Percentiles rank a stretch among this genome's conserved stretches.
phyloP scores from a whole-genome alignment of 2,797 vertebrate genomes.

The Sebastes aleutianus region DNA sequence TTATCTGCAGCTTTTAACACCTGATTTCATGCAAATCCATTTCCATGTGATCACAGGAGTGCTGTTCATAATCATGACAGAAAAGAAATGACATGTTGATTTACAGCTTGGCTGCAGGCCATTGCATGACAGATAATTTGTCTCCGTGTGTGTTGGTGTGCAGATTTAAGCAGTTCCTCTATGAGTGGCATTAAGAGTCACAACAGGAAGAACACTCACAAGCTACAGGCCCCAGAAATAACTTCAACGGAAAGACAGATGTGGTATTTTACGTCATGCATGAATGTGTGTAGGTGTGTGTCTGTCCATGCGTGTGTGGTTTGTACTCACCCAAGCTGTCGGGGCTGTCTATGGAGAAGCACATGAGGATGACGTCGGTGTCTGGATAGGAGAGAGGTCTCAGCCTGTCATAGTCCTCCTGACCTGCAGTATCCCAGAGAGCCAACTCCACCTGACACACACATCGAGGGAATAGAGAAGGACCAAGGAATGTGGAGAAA shows the following conservation, averaged over 20 bases:
- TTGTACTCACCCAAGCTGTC: slow-evolving; percentile 94
- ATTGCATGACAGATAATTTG: not conserved
- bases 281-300: not conserved
- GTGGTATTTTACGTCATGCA: not conserved
- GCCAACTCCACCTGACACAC: slow-evolving; percentile 92
- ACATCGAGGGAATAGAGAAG: not conserved
- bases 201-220: slow-evolving; percentile 13
- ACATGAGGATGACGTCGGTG: slow-evolving; percentile 99
- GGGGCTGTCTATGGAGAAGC: slow-evolving; percentile 99
- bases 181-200: not conserved
- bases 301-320: not conserved
- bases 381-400: slow-evolving; percentile 98
- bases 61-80: slow-evolving; percentile 2
- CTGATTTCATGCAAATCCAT: slow-evolving; percentile 13
- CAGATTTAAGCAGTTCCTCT: slow-evolving; percentile 11
- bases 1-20: slow-evolving; percentile 17
- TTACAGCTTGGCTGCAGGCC: not conserved
- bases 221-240: slow-evolving; percentile 13
- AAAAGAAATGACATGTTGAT: not conserved
- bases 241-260: not conserved
- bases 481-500: not conserved
- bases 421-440: slow-evolving; percentile 98
- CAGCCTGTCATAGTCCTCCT: slow-evolving; percentile 98
- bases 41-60: slow-evolving; percentile 16
- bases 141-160: not conserved